Evolutionary conservation across 2,113 vertebrate species (phyloP).

Genomic region (Ia io): DNA sequence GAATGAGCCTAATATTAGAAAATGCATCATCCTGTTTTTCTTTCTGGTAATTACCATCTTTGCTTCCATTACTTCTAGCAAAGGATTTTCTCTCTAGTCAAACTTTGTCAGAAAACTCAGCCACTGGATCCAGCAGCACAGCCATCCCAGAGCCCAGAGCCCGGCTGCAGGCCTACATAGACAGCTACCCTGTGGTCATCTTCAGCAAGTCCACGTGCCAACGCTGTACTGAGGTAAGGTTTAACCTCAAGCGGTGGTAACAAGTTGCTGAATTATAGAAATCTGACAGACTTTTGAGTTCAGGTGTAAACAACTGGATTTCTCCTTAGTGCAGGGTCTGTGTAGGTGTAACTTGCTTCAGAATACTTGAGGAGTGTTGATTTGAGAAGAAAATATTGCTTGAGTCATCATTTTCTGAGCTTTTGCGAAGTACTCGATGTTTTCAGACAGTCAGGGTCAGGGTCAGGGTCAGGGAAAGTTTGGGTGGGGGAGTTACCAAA

Average conservation of each 20-base stretch:
- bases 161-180: neutral
- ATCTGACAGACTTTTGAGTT: neutral
- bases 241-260: neutral
- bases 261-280: neutral
- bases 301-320: neutral
- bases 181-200: slow-evolving; percentile 53
- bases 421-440: neutral
- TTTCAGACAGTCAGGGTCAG: neutral
- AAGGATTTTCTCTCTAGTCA: neutral
- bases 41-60: slow-evolving; percentile 62
- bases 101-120: slow-evolving; percentile 33
- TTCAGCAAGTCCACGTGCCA: slow-evolving; percentile 46
- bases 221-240: slow-evolving; percentile 64
- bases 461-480: neutral
- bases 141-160: neutral
- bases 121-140: neutral
- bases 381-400: neutral
- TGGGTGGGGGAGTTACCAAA: neutral
- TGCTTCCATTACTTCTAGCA: slow-evolving; percentile 59
- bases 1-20: slow-evolving; percentile 52
- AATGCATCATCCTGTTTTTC: slow-evolving; percentile 38
- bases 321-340: neutral
- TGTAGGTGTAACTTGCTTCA: neutral
- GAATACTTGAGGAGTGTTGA: neutral
- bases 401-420: neutral